Evolutionary conservation across 2,113 vertebrate genomes (phyloP).

Genomic region (Nestor notabilis): DNA sequence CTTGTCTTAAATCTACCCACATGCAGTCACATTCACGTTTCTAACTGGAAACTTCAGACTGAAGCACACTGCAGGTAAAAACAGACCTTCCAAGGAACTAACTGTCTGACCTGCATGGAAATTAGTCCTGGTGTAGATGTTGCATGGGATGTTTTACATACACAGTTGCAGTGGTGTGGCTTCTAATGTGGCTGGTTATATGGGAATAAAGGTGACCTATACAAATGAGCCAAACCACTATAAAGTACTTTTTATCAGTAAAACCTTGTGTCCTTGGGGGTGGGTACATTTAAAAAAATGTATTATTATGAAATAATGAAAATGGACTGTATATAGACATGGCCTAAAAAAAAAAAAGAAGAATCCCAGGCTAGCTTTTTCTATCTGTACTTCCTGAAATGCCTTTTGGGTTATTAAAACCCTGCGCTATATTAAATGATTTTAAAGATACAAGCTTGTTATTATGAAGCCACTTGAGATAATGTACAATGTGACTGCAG

Average conservation of each 20-base stretch:
- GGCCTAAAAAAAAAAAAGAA: background rate
- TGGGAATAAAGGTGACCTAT: background rate
- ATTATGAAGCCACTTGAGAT: constrained; percentile 11
- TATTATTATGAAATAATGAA: background rate
- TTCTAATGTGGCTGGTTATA: background rate
- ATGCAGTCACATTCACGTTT: background rate
- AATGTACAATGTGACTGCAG: background rate
- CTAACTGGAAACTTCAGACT: background rate
- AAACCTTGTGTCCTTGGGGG: background rate
- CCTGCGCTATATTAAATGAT: constrained; percentile 2
- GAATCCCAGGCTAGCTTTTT: background rate
- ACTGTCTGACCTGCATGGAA: background rate
- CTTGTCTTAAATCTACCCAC: background rate
- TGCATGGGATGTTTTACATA: background rate
- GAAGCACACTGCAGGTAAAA: background rate
- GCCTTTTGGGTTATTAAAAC: constrained; percentile 9
- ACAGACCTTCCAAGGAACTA: background rate
- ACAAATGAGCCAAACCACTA: background rate
- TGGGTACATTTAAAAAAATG: background rate
- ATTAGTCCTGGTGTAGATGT: background rate
- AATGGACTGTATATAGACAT: background rate
- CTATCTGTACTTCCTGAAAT: background rate
- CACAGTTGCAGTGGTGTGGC: background rate
- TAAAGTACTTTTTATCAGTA: background rate
- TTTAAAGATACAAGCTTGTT: constrained; percentile 5